These are phyloP conservation scores for Karalla daura DNA, from an alignment of 2,797 vertebrate species.

Conservation along the genomic window DNA sequence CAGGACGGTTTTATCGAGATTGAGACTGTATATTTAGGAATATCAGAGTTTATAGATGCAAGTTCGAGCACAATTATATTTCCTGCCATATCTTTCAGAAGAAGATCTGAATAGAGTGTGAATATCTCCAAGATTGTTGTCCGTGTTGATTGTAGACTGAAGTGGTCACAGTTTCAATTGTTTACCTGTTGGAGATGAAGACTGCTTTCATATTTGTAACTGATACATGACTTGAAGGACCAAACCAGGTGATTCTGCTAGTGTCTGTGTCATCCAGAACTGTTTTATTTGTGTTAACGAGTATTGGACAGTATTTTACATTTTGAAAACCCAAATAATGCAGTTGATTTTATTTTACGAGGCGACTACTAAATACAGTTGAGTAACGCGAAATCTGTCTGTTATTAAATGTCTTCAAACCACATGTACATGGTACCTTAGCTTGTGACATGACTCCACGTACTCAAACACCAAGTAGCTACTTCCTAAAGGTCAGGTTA, in stretches of 20 bases:
- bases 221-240: slow-evolving; percentile 18
- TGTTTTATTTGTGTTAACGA: background rate
- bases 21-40: no score
- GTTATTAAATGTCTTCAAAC: no score
- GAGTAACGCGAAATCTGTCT: no score
- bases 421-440: background rate
- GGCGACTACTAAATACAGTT: no score
- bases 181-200: slow-evolving; percentile 9
- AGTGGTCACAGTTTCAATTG: background rate
- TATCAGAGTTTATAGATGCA: no score
- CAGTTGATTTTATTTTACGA: no score
- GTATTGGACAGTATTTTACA: background rate
- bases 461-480: background rate
- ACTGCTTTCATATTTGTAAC: background rate
- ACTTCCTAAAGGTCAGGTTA: background rate
- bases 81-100: no score
- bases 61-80: no score
- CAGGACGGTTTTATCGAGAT: background rate
- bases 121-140: background rate
- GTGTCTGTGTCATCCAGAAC: background rate
- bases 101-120: no score
- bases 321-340: background rate
- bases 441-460: background rate
- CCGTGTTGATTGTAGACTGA: slow-evolving; percentile 31
- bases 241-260: slow-evolving; percentile 11